phyloP scores from a whole-genome alignment of 2,888 invertebrate genomes.

The Cryptus viduatorius region DNA sequence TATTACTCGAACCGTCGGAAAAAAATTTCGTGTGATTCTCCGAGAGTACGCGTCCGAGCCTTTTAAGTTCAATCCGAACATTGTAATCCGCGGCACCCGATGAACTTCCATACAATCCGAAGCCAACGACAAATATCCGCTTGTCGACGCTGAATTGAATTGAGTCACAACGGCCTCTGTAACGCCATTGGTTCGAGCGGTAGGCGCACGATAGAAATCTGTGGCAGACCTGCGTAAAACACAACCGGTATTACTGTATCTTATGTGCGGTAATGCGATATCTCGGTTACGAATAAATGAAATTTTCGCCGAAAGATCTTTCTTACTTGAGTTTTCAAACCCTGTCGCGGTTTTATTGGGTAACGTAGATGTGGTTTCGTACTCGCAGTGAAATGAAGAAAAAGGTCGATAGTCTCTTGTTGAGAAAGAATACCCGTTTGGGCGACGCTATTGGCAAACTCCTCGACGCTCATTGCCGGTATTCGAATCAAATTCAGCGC shows the following conservation, averaged over 20 bases:
- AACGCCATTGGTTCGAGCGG: conserved; percentile 98
- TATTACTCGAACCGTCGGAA: conserved; percentile 98
- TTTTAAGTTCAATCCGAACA: conserved; percentile 97
- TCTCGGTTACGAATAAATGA: not conserved
- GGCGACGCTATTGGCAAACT: conserved; percentile 97
- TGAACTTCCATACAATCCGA: conserved; percentile 98
- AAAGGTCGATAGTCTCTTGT: conserved; percentile 97
- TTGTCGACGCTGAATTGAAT: conserved; percentile 98
- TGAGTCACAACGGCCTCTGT: conserved; percentile 97
- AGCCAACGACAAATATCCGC: conserved; percentile 97
- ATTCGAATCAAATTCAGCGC: conserved; percentile 95
- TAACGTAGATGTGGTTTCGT: conserved; percentile 94
- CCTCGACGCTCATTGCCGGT: conserved; percentile 97
- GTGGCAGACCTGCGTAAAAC: conserved; percentile 94
- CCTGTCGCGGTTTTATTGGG: conserved; percentile 93
- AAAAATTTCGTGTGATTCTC: conserved; percentile 97
- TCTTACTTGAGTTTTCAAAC: conserved; percentile 94
- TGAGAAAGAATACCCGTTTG: conserved; percentile 96
- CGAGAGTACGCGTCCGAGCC: conserved; percentile 94
- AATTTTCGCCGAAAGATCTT: not conserved
- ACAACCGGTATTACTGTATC: too few species aligned
- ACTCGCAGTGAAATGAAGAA: conserved; percentile 96
- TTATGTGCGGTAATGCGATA: too few species aligned
- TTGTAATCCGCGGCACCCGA: conserved; percentile 98
- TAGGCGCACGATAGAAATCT: conserved; percentile 98